These are phyloP conservation scores for Erebia ligea DNA, from an alignment of 2,888 invertebrate genomes.

Conservation along the genomic window DNA sequence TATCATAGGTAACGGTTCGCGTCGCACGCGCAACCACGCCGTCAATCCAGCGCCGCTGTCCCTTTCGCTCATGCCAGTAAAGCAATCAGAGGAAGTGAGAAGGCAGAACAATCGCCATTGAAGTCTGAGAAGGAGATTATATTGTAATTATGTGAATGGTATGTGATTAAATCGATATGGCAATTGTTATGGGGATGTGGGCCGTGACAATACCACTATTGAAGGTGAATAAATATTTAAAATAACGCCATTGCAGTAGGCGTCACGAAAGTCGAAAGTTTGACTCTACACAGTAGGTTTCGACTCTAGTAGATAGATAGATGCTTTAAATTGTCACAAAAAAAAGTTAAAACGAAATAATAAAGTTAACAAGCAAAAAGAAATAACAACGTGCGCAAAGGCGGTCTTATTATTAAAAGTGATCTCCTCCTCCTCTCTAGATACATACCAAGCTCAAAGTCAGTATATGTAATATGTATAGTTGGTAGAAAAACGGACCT, in stretches of 20 bases:
- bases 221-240: conserved; percentile 5
- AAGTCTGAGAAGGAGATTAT: conserved; percentile 62
- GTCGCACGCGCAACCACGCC: conserved; percentile 45
- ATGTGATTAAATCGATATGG: conserved; percentile 56
- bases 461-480: no score
- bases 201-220: conserved; percentile 9
- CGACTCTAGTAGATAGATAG: no score
- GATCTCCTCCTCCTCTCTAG: no score
- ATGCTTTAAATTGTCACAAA: no score
- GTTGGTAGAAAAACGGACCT: no score
- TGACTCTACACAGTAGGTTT: background rate
- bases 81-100: conserved; percentile 49
- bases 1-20: conserved; percentile 46
- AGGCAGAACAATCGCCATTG: conserved; percentile 64
- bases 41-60: conserved; percentile 32
- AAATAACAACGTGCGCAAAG: no score
- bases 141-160: conserved; percentile 53
- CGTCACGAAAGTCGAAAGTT: background rate
- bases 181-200: conserved; percentile 32
- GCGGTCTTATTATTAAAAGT: no score
- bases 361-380: no score
- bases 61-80: conserved; percentile 30
- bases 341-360: no score
- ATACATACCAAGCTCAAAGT: no score
- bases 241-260: conserved; percentile 7